phyloP scores from a whole-genome alignment of 2,113 vertebrate genomes.

The Psettodes erumei region DNA sequence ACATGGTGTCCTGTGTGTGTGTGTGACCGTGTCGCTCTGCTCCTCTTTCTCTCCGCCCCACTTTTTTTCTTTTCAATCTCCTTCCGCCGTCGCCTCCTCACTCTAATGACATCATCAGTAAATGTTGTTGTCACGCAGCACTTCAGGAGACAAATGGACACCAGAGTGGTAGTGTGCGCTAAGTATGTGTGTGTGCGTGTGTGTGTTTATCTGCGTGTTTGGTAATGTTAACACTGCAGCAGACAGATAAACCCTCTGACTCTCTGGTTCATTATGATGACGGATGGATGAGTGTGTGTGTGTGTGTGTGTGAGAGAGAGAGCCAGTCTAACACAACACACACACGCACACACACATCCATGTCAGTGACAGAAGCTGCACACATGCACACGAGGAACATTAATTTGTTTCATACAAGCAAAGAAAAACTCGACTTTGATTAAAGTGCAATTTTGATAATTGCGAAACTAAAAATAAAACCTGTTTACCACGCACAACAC shows the following conservation, averaged over 20 bases:
- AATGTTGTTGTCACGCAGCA: conserved; percentile 14
- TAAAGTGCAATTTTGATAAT: neutral
- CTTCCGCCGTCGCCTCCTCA: conserved; percentile 11
- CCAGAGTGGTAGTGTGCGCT: conserved; percentile 11
- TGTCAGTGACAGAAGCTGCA: no score
- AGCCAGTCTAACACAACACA: neutral
- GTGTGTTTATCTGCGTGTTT: conserved; percentile 18
- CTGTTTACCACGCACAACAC: neutral
- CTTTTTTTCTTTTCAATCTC: conserved; percentile 27
- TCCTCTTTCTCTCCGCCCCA: conserved; percentile 3
- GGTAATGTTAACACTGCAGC: conserved; percentile 42
- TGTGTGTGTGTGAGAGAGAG: neutral
- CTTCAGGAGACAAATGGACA: conserved; percentile 33
- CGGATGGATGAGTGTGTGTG: conserved; percentile 13
- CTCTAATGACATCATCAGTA: conserved; percentile 58
- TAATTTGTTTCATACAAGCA: no score
- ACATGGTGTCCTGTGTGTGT: no score
- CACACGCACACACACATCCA: conserved; percentile 19
- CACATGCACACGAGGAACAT: no score
- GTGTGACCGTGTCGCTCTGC: neutral
- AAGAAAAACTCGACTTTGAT: no score
- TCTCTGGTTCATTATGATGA: conserved; percentile 57
- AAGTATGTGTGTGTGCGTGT: conserved; percentile 8
- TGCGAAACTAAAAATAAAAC: neutral
- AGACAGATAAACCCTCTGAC: conserved; percentile 49